Evolutionary conservation across 2,888 invertebrate species (phyloP).

Genomic region (Hedychridium roseum): DNA sequence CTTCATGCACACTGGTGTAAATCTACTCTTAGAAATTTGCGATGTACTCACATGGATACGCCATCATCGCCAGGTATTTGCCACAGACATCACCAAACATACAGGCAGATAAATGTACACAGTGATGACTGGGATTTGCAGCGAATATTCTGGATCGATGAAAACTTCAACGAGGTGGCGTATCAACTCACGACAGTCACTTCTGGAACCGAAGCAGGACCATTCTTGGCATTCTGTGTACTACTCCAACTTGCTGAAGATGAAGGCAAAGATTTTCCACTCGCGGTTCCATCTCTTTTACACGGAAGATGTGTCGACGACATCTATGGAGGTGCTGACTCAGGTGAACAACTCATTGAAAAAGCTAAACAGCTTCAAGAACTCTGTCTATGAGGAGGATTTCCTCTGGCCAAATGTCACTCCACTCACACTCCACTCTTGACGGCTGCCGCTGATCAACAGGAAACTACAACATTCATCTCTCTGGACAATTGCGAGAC

Average conservation of each 20-base stretch:
- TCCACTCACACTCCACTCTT: background rate
- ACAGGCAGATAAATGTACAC: conserved; percentile 2
- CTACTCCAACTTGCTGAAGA: conserved; percentile 13
- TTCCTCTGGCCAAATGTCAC: background rate
- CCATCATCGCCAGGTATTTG: background rate
- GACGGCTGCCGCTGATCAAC: background rate
- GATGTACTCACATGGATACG: background rate
- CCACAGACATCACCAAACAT: conserved; percentile 6
- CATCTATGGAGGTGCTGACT: conserved; percentile 18
- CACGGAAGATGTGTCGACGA: conserved; percentile 18
- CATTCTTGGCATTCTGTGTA: conserved; percentile 10
- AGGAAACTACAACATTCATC: conserved; percentile 1
- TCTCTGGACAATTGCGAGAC: conserved; percentile 12
- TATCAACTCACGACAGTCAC: no score
- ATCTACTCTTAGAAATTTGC: background rate
- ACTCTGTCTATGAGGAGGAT: conserved; percentile 15
- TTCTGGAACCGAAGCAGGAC: conserved; percentile 16
- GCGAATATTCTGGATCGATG: conserved; percentile 6
- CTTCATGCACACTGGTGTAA: background rate
- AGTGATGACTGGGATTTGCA: conserved; percentile 1
- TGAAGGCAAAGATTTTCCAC: conserved; percentile 12
- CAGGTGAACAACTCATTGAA: background rate
- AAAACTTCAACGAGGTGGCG: no score
- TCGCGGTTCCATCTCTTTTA: conserved; percentile 6
- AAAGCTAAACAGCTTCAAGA: conserved; percentile 8